These are phyloP conservation scores for Scomber colias DNA, from an alignment of 2,113 vertebrate genomes.

Conservation along the genomic window DNA sequence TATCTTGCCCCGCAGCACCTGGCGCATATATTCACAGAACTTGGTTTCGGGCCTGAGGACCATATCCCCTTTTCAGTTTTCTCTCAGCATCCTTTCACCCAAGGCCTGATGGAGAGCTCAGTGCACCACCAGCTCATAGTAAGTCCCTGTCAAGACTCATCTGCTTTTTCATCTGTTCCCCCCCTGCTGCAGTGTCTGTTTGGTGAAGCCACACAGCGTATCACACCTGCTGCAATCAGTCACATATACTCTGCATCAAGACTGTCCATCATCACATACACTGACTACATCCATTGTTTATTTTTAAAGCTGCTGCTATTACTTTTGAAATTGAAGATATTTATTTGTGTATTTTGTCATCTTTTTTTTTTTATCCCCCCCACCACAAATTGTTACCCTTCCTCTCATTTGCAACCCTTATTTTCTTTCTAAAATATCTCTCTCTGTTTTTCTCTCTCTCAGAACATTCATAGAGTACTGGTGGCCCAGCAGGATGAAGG, in stretches of 20 bases:
- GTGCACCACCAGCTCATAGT: constrained; percentile 86
- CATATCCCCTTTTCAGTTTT: constrained; percentile 83
- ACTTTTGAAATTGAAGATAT: too few relatives aligned
- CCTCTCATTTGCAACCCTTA: background rate
- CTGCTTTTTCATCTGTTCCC: background rate
- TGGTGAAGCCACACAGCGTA: background rate
- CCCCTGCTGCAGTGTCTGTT: background rate
- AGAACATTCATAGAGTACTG: constrained; percentile 75
- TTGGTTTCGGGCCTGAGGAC: constrained; percentile 80
- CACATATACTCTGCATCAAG: background rate
- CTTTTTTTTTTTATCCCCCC: background rate
- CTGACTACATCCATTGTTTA: background rate
- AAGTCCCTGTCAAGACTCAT: constrained; percentile 69
- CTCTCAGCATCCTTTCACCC: constrained; percentile 86
- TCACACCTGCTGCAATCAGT: background rate
- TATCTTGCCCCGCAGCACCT: constrained; percentile 68
- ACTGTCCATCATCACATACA: background rate
- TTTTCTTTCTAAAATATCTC: background rate
- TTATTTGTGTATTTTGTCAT: too few relatives aligned
- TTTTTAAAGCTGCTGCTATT: background rate
- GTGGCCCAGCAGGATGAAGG: constrained; percentile 39
- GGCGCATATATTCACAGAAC: constrained; percentile 83
- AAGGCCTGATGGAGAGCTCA: constrained; percentile 84
- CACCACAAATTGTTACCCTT: background rate
- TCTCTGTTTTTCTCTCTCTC: constrained; percentile 17